Base-by-base conservation (phyloP, 2,797 vertebrate species). In the Alcedo quadribrachys region DNA sequence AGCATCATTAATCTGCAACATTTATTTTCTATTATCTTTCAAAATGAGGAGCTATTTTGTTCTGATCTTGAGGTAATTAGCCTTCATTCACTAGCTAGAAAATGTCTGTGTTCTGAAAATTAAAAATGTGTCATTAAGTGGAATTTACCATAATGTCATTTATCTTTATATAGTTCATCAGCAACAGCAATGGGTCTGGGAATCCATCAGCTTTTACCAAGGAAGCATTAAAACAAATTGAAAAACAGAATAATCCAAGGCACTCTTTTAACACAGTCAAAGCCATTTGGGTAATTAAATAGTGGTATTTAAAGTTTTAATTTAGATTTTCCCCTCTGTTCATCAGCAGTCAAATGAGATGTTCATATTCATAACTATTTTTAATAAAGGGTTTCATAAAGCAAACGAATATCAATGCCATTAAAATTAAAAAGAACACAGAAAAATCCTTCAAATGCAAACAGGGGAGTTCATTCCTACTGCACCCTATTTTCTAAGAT, bases 121-220 rank as follows among this genome's bases (percentile, higher is more conserved):
- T 99, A 99, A 99, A 99, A 99, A 99, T 98, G 98, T 99, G 98
- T 99, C 99, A 99, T 99, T 99, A 99, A 99, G 99, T 99, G 98
- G 98, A 99, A 99, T 99, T 99, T 99, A 99, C 98, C 98, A 99
- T 99, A 99, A 99, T 99, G 98, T 99, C 98, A 98, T 99, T 99
- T 99, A 99, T 99, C 99, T 99, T 98, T 98, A 97, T 98, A 98
- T 98, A 98, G 97, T 99, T 98, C 98, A 98, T 98, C 98, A 98
- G 98, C 98, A 98, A 98, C 98, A 97, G 97, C 98, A 97, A 97
- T 98, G 95, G 97, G 96, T 97, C 96, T 98, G 97, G 98, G 97
- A 98, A 98, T 98, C 98, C 98, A 98, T 98, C 97, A 97, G 98
- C 98, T 98, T 98, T 98, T 98, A 98, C 97, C 92, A 97, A 96